A percentile compares a stretch with the other conserved stretches of the same genome.
These are phyloP conservation scores for Pollenia labialis DNA, from an alignment of 2,888 invertebrate genomes.

Conservation along the genomic window DNA sequence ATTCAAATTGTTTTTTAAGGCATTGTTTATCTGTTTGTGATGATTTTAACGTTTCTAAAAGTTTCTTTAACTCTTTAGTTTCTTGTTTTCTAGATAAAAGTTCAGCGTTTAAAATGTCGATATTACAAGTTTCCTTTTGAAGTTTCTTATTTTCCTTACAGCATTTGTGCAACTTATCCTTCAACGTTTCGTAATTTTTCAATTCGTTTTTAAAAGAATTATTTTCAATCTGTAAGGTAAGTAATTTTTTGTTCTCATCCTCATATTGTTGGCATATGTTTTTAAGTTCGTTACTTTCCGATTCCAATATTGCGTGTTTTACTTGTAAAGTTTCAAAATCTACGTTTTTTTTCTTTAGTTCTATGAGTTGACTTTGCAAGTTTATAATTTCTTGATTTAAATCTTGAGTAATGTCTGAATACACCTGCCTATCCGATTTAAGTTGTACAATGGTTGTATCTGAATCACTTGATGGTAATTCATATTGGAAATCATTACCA, in stretches of 20 bases:
- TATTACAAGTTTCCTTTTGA: background rate
- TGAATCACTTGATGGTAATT: slow-evolving; percentile 3
- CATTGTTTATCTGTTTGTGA: background rate
- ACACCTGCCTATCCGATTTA: background rate
- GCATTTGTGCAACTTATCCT: slow-evolving; percentile 31
- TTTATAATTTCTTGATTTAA: background rate
- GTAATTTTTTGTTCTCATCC: slow-evolving; percentile 15
- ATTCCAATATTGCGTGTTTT: slow-evolving; percentile 22
- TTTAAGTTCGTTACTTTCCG: slow-evolving; percentile 44
- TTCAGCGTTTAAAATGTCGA: slow-evolving; percentile 22
- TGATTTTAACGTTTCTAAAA: background rate
- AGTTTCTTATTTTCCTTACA: slow-evolving; percentile 41
- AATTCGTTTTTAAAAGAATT: background rate
- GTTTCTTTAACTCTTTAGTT: slow-evolving; percentile 14
- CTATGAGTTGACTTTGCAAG: background rate
- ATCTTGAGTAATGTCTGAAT: background rate
- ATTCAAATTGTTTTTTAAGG: background rate
- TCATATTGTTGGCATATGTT: slow-evolving; percentile 1
- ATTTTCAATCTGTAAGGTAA: slow-evolving; percentile 39
- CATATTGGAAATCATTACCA: background rate
- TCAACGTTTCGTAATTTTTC: slow-evolving; percentile 21
- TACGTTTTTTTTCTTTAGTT: background rate
- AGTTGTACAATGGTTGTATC: slow-evolving; percentile 6
- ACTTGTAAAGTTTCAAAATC: slow-evolving; percentile 21
- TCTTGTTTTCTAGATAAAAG: slow-evolving; percentile 32